Conservation (phyloP, 2,113 vertebrate species). For the Oxyruncus cristatus region DNA sequence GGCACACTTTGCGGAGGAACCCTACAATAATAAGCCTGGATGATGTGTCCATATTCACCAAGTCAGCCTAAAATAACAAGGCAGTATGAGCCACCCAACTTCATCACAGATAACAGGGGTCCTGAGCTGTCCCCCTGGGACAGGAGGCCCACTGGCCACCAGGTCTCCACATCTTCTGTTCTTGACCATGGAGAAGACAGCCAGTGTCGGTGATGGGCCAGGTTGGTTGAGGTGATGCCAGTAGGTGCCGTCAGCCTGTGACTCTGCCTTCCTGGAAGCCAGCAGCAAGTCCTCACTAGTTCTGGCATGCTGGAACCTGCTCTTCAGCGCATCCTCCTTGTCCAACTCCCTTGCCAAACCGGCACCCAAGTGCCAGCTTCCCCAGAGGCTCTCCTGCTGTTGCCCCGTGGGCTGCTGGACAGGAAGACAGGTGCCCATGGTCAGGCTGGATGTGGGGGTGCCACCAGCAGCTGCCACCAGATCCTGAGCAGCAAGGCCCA, state of each 20-base stretch:
- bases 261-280: background rate
- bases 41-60: background rate
- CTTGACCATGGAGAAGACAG: background rate
- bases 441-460: background rate
- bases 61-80: background rate
- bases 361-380: background rate
- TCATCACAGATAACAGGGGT: background rate
- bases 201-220: background rate
- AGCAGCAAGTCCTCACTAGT: background rate
- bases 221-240: background rate
- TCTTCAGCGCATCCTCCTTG: background rate
- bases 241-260: background rate
- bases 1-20: background rate
- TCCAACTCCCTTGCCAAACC: background rate
- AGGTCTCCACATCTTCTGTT: background rate
- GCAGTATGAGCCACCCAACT: background rate
- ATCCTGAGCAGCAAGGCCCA: background rate
- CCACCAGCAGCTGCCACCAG: background rate
- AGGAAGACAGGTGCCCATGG: background rate
- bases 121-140: background rate
- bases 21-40: conserved; percentile 13
- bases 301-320: background rate
- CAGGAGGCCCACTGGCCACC: background rate
- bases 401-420: background rate
- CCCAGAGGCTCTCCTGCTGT: background rate